Evolutionary conservation across 2,113 vertebrate species (phyloP).

Genomic region (Bufo gargarizans): DNA sequence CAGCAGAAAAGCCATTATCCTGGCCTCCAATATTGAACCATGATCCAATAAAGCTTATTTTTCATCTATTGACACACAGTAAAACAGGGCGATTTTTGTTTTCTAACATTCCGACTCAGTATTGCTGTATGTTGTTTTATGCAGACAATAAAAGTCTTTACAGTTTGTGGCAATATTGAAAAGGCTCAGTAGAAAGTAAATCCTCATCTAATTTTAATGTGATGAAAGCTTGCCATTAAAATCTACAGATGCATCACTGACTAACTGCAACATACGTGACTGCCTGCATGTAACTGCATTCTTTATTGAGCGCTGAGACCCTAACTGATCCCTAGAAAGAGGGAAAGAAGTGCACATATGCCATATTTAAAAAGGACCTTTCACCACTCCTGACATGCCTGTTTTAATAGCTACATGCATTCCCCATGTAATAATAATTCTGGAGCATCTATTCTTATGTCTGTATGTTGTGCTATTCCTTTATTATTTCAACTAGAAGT

Average conservation of each 20-base stretch:
- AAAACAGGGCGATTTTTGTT: neutral
- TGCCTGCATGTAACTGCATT: neutral
- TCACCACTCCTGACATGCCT: too few relatives aligned
- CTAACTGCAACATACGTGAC: neutral
- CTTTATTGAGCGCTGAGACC: neutral
- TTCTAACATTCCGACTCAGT: neutral
- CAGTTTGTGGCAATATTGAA: neutral
- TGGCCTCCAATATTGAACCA: neutral
- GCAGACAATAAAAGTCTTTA: neutral
- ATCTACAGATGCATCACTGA: conserved; percentile 32
- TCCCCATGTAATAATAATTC: too few relatives aligned
- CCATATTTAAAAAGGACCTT: too few relatives aligned
- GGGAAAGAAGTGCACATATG: too few relatives aligned
- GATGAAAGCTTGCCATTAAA: conserved; percentile 41
- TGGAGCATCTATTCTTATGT: too few relatives aligned
- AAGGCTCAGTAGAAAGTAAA: neutral
- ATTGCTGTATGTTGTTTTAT: conserved; percentile 3
- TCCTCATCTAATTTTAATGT: conserved; percentile 39
- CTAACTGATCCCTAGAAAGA: too few relatives aligned
- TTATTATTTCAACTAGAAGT: too few relatives aligned
- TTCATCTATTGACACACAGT: neutral
- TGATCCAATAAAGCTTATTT: neutral
- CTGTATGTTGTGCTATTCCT: too few relatives aligned
- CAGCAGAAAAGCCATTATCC: neutral
- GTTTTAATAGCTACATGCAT: too few relatives aligned